Evolutionary conservation across 2,797 vertebrate genomes (phyloP).

Genomic region (Loriculus beryllinus): DNA sequence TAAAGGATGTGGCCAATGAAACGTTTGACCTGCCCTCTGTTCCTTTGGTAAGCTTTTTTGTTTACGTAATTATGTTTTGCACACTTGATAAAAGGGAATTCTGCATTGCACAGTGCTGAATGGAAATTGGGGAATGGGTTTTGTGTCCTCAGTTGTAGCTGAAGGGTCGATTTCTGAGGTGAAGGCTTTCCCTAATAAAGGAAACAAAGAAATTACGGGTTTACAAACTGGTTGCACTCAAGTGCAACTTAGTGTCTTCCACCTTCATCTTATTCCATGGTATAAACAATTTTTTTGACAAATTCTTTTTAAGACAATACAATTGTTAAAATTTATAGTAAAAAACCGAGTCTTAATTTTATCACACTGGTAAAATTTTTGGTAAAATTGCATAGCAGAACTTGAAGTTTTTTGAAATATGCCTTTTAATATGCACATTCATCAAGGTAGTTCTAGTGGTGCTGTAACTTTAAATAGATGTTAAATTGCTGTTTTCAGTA

Average conservation of each 20-base stretch:
- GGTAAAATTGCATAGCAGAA: background rate
- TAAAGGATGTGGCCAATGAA: constrained; percentile 5
- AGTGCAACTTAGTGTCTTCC: background rate
- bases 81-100: background rate
- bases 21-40: background rate
- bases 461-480: background rate
- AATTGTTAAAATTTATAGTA: background rate
- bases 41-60: constrained; percentile 55
- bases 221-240: background rate
- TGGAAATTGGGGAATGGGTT: background rate
- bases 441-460: background rate
- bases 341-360: background rate
- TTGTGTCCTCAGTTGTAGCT: background rate
- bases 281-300: background rate
- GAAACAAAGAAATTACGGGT: background rate
- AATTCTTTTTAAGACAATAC: background rate
- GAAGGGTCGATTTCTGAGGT: background rate
- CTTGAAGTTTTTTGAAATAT: background rate
- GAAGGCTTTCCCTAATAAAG: background rate
- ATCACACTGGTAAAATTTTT: background rate
- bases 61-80: background rate
- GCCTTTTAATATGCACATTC: background rate
- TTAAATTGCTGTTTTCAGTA: background rate
- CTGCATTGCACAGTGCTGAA: background rate
- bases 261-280: background rate